Base-by-base conservation (phyloP, 92 coral and sea anemone genomes). In the Zoanthus sansibaricus region DNA sequence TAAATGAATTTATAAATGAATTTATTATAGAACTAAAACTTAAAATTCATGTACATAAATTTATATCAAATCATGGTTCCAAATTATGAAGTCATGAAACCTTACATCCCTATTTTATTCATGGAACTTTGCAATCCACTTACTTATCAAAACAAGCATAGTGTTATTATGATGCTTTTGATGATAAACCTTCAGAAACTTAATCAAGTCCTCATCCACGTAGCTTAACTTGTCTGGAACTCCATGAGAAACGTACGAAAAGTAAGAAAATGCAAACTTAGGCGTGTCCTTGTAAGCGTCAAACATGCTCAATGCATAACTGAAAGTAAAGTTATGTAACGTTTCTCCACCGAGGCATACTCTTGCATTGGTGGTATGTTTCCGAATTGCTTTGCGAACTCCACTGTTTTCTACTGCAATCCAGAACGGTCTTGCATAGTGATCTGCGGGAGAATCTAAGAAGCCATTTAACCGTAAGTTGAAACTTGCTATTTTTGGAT, bases 211-310 rank as follows among this genome's bases (percentile, higher is more conserved):
- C 32, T 91, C 89, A 71, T 94, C 97, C n/a, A 92, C 94, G 84
- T 89, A 87, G 76, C 93, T 94, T 62, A 94, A 52, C 77, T 94
- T 92, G 77, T 94, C 94, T 54, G 94, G 94, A 14, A 91, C 86
- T 16, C 97, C 97, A 91, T 94, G 97, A 1, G 97, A 89, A 6
- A 94, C 79, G 86, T 94, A 94, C 25, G 97, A 94, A 82, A 94
- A 78, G 59, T 82, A 94, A 17, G 93, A 78, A 66, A 94, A 92
- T 6, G 91, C 97, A 91, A 94, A 91, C 78, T 92, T 94, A 1
- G 94, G 94, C 3, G 90, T 79, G 83, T 88, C 76, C 44, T 87
- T 83, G 71, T 94, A 94, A 4, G 92, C 90, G 67, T 89, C 83
- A 56, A 87, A 67, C 90, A 94, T 89, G 21, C 91, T 90, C 61